A percentile compares a stretch with the other conserved stretches of the same genome.
These are phyloP conservation scores for Acanthosepion lycidas DNA, from an alignment of 2,888 invertebrate genomes.

Conservation along the genomic window DNA sequence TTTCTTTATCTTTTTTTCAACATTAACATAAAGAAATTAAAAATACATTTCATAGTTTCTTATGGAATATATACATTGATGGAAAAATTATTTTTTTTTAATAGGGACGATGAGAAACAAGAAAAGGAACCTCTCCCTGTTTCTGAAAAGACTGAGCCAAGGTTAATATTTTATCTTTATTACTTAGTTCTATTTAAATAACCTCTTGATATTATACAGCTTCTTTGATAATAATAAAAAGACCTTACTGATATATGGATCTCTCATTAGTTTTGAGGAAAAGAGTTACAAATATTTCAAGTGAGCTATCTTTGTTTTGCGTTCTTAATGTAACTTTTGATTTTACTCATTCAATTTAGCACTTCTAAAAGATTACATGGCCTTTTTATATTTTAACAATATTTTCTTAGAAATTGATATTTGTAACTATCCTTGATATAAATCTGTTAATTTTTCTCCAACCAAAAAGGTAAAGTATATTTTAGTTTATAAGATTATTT, in stretches of 20 bases:
- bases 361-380: neutral
- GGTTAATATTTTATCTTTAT: constrained; percentile 43
- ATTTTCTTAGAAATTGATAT: neutral
- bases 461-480: neutral
- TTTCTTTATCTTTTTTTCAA: neutral
- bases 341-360: neutral
- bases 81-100: constrained; percentile 42
- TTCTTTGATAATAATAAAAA: neutral
- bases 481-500: neutral
- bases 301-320: neutral
- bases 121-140: neutral
- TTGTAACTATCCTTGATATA: neutral
- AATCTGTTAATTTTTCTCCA: neutral
- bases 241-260: no score
- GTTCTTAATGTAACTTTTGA: neutral
- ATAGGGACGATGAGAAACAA: constrained; percentile 35
- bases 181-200: neutral
- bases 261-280: neutral
- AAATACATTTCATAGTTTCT: neutral
- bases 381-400: neutral
- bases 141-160: constrained; percentile 42
- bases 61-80: constrained; percentile 23
- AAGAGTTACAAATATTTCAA: neutral
- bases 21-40: neutral
- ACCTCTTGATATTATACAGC: neutral